Evolutionary conservation across 2,113 vertebrate species (phyloP), one percentile per base, ranked within the genome.

Genomic region (Turdus rufiventris): DNA sequence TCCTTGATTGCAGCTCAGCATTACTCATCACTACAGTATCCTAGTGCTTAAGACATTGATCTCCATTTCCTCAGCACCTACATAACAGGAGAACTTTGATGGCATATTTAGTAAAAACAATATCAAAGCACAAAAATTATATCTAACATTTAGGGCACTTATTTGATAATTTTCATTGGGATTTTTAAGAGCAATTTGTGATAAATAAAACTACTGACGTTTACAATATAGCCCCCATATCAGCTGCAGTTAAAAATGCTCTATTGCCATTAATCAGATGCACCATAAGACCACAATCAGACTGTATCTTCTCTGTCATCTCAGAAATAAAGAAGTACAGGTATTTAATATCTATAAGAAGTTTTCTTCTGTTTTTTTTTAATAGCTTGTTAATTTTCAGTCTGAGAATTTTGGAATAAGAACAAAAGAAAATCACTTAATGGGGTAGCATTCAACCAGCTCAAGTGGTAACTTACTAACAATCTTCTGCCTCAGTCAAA

Each of bases 31-130:
- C 45, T 73, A 9, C 20, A 21, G 31, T 20, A 25, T 42, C n/a
- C 51, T 23, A 7, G 8, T 28, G 34, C 43, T 60, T 61, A 72
- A 73, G 60, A 38, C 3, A 2, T 11, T 18, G 45, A 88, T 62
- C 24, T 26, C 10, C 4, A 6, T 50, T 72, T 83, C 31, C 51
- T 63, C 47, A 34, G 47, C 33, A 60, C 5, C 34, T 6, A 4
- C 5, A 2, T 23, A 31, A 47, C 5, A 2, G 8, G 10, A 88
- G 8, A 8, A 20, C 5, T 18, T 48, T 34, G 33, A 33, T 0
- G n/a, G 38, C 10, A 51, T 12, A 18, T 18, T 66, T 68, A 65
- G 31, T 14, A 60, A 73, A 54, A 83, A 45, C 10, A n/a, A 80
- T 16, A 56, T n/a, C 2, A 53, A 79, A 48, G 6, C n/a, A 47